A percentile compares a stretch with the other conserved stretches of the same genome.
Conservation (phyloP, 2,113 vertebrate genomes). For the Poecilia latipinna region DNA sequence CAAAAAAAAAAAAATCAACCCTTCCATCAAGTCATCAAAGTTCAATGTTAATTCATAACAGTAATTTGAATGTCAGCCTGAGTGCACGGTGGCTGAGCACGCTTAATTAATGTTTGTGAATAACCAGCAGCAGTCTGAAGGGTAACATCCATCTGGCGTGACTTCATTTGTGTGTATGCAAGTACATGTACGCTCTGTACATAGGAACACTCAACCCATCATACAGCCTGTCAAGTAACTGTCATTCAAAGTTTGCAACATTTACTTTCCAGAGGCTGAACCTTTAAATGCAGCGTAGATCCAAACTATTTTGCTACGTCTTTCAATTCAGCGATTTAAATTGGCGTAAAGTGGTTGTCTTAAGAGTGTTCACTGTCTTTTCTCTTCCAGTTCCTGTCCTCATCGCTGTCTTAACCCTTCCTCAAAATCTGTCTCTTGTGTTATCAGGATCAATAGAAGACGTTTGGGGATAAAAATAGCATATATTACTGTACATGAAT, state of each 20-base stretch:
- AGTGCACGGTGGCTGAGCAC: slow-evolving; percentile 5
- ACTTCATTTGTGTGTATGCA: slow-evolving; percentile 8
- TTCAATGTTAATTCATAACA: slow-evolving; percentile 10
- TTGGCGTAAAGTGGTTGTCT: background rate
- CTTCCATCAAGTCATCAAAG: background rate
- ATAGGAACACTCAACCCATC: background rate
- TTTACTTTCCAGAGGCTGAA: slow-evolving; percentile 3
- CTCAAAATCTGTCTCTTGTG: slow-evolving; percentile 74
- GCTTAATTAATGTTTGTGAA: slow-evolving; percentile 52
- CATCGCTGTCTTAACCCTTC: slow-evolving; percentile 51
- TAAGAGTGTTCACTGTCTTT: slow-evolving; percentile 23
- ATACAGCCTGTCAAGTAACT: background rate
- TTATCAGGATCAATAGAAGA: slow-evolving; percentile 64
- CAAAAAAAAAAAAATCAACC: background rate
- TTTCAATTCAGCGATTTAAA: background rate
- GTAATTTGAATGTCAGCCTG: slow-evolving; percentile 12
- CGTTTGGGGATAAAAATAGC: slow-evolving; percentile 69
- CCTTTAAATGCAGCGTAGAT: background rate
- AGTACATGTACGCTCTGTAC: background rate
- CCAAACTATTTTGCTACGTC: background rate
- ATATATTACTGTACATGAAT: slow-evolving; percentile 51
- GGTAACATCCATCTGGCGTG: slow-evolving; percentile 16
- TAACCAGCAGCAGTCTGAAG: slow-evolving; percentile 25
- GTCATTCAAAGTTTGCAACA: background rate
- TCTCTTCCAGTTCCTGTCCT: slow-evolving; percentile 58